Evolutionary conservation across 2,113 vertebrate species (phyloP).

Genomic region (Mormyrus iriodes): DNA sequence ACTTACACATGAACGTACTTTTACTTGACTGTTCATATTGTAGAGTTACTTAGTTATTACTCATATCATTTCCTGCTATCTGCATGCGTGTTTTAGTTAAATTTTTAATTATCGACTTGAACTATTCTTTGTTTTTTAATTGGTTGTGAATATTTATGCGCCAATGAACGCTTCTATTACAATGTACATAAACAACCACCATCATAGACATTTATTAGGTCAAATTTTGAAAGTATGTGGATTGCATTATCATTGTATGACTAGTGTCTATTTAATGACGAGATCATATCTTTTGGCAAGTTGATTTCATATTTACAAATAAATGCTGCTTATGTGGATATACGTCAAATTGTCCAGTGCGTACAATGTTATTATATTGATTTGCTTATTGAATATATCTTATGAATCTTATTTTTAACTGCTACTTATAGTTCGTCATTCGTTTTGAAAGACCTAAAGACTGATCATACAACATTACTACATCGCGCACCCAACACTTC

Average conservation of each 20-base stretch:
- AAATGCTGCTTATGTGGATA: background rate
- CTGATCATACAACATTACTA: background rate
- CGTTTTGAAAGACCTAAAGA: background rate
- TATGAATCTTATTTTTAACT: background rate
- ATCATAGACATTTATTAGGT: background rate
- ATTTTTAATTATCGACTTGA: background rate
- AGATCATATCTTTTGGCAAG: background rate
- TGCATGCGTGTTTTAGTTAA: background rate
- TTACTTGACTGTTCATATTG: background rate
- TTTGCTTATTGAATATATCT: background rate
- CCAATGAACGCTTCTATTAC: background rate
- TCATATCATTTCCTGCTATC: background rate
- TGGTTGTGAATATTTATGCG: background rate
- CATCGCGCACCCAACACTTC: background rate
- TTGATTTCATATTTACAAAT: background rate
- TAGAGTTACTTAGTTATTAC: background rate
- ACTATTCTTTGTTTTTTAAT: background rate
- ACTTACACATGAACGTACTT: background rate
- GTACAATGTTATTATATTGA: background rate
- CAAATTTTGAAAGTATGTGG: background rate
- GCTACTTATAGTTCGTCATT: background rate
- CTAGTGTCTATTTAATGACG: background rate
- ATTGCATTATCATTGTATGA: background rate
- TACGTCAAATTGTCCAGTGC: background rate
- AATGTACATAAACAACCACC: background rate